Conservation (phyloP, 2,113 vertebrate genomes). For the Taxidea taxus region DNA sequence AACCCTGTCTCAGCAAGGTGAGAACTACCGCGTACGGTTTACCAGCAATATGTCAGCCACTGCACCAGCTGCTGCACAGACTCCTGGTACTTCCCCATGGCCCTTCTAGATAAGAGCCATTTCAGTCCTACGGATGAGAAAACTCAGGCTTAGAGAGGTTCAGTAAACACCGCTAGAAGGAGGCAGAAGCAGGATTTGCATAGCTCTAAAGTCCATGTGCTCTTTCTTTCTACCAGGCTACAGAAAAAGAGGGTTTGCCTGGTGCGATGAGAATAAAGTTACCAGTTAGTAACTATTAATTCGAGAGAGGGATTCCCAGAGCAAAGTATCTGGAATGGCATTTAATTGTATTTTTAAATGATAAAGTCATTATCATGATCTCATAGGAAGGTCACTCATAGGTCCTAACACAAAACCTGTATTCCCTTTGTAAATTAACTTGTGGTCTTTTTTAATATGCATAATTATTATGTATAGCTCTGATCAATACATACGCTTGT, state of each 20-base stretch:
- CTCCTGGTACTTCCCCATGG: neutral
- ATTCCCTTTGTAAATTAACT: neutral
- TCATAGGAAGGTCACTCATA: neutral
- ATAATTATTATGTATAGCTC: neutral
- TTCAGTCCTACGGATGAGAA: neutral
- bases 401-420: neutral
- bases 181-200: neutral
- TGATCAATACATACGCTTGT: neutral
- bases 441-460: neutral
- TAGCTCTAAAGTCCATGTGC: neutral
- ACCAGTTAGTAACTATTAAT: neutral
- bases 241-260: neutral
- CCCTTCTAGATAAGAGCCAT: neutral
- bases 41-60: rapidly evolving
- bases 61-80: too few species aligned
- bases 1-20: rapidly evolving
- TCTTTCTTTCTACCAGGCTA: neutral
- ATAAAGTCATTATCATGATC: neutral
- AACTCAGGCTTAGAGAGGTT: neutral
- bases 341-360: neutral
- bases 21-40: rapidly evolving
- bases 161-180: neutral
- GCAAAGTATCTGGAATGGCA: neutral
- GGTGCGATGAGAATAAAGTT: neutral
- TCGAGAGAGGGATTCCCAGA: neutral